Evolutionary conservation across 2,888 invertebrate genomes (phyloP), one percentile per base, ranked within the genome.

Genomic region (Platycnemis pennipes): DNA sequence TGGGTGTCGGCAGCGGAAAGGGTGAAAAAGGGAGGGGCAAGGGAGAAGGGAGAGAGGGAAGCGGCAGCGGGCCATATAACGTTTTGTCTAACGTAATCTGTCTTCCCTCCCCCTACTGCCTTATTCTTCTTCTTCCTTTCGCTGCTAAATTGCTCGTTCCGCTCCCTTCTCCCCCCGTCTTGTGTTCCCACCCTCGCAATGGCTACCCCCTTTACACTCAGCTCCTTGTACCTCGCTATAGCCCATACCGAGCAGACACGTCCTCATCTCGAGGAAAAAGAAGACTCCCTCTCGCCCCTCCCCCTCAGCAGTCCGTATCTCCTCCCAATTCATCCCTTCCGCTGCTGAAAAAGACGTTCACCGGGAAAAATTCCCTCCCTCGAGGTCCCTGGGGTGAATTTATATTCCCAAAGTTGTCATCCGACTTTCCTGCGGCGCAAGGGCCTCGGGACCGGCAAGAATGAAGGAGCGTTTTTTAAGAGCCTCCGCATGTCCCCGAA

Each of bases 1-100:
- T 0, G 49, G 88, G 44, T 26, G 86, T 42, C 0, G 42, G 2
- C 3, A 5, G 86, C 8, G 87, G 87, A 87, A 87, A n/a, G 87
- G 46, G 44, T 87, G 45, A 46, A 87, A 42, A 87, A 4, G 87
- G 13, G 42, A 37, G 46, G 37, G 42, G 89, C 56, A 26, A 88
- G 19, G 46, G 45, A n/a, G n/a, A 37, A 45, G n/a, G n/a, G 19
- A n/a, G 22, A 45, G 45, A 11, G 49, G 89, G 49, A 37, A 56
- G 42, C 22, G 89, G 89, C 89, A 53, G 91, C 44, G 91, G 63
- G 44, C 63, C 91, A 45, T 69, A 63, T 91, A 91, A 91, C 44
- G 69, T 91, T 91, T 91, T 91, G 89, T 89, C 89, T 89, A 89
- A 56, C 56, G 89, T 89, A 89, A 89, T 89, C 89, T 56, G 89